A percentile compares a stretch with the other conserved stretches of the same genome.
Evolutionary conservation across 2,113 vertebrate genomes (phyloP).

Genomic region (Colistium nudipinnis): DNA sequence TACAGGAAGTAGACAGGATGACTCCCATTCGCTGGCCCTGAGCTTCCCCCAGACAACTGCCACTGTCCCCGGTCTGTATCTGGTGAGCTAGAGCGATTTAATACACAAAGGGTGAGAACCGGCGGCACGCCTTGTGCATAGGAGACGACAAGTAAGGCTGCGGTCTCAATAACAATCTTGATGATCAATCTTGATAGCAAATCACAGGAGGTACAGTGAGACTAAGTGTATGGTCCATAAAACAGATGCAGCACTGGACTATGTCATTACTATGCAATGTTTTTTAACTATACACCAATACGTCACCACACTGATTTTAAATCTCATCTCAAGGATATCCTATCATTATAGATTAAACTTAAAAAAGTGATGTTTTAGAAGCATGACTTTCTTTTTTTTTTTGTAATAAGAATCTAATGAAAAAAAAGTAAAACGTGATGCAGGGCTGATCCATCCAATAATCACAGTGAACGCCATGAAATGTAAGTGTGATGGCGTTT

Average conservation of each 20-base stretch:
- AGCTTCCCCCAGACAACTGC: conserved; percentile 60
- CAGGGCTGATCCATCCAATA: background rate
- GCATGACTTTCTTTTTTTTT: background rate
- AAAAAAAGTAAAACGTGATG: background rate
- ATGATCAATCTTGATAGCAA: no score
- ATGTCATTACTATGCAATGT: no score
- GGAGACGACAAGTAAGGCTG: conserved; percentile 11
- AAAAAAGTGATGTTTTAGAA: background rate
- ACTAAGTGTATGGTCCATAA: conserved; percentile 4
- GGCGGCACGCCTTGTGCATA: conserved; percentile 7
- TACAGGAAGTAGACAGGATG: conserved; percentile 84
- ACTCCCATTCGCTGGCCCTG: conserved; percentile 70
- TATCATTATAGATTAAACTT: no score
- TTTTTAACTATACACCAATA: no score
- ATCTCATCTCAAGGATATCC: no score
- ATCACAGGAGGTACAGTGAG: background rate
- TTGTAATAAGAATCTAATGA: background rate
- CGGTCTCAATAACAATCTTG: conserved; percentile 29
- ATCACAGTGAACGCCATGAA: background rate
- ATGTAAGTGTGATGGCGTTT: background rate
- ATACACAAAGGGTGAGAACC: conserved; percentile 64
- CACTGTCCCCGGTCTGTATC: conserved; percentile 55
- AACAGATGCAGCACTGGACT: no score
- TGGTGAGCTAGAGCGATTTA: conserved; percentile 30
- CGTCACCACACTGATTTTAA: no score